Base-by-base conservation (phyloP, 1,140 invertebrate species). In the Drosophila biarmipes region DNA sequence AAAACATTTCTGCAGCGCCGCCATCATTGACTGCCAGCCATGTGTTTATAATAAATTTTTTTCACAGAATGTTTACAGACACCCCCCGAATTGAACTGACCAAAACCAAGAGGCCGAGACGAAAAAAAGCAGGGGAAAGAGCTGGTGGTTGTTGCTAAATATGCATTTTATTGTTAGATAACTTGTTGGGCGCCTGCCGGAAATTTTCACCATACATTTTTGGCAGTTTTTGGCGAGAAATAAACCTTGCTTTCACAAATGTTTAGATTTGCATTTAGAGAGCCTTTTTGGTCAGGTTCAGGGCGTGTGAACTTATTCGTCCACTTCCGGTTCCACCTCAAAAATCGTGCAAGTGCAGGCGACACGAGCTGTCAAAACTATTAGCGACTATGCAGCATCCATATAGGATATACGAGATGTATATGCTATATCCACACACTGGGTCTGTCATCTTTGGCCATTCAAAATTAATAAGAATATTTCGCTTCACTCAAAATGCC, bases 31-130 rank as follows among this genome's bases (percentile, higher is more conserved):
- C 52, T 59, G 51, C 42, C 31, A 59, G 67, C 79, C 82, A 89
- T 89, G 64, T 87, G 84, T 79, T 89, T 82, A 87, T 73, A 89
- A 89, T 89, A 87, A 75, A 80, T 87, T 69, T 66, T 69, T 58
- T 72, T 67, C 62, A 61, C 78, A 58, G 78, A 87, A 73, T 87
- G 84, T 86, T 86, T 89, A 86, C 69, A 89, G 57, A 67, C 71
- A 24, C 14, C 27, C 27, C 14, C 17, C 4, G 19, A 15, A 37
- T n/a, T 7, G 11, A 59, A 21, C 31, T 64, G 43, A 4, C 27
- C 40, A 24, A 24, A 24, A 15, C 29, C 29, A 10, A 45, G 31
- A 29, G 59, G 63, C 53, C 27, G 48, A 51, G 53, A 42, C 8
- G 29, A 31, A 24, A 24, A 24, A 24, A 24, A 24, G n/a, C n/a